These are phyloP conservation scores for Spisula solida DNA, from an alignment of 2,888 invertebrate species.

Conservation along the genomic window DNA sequence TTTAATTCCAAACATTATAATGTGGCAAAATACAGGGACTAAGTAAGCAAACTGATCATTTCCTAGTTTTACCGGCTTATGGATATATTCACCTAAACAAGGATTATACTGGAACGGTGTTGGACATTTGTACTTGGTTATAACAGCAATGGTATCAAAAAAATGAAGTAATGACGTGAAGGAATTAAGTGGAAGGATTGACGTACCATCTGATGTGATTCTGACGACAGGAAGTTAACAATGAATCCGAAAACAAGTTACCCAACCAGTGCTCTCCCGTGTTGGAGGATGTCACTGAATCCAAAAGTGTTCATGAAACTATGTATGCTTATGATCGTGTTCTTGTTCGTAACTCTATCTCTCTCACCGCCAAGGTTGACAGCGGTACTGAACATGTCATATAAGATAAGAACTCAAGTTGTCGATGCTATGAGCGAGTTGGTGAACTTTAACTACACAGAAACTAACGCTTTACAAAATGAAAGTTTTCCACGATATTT, in stretches of 20 bases:
- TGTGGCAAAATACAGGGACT: too few relatives aligned
- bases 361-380: background rate
- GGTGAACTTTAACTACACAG: background rate
- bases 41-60: too few relatives aligned
- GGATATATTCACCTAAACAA: too few relatives aligned
- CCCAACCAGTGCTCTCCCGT: background rate
- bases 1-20: too few relatives aligned
- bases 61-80: too few relatives aligned
- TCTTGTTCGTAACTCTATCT: background rate
- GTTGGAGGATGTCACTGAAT: background rate
- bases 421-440: background rate
- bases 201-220: too few relatives aligned
- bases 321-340: background rate
- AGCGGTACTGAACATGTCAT: background rate
- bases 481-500: background rate
- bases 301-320: background rate
- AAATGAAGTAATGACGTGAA: too few relatives aligned
- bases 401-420: slow-evolving; percentile 22
- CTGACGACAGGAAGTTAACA: background rate
- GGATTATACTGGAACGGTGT: too few relatives aligned
- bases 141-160: too few relatives aligned
- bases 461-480: background rate
- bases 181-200: too few relatives aligned
- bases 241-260: background rate
- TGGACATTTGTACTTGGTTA: too few relatives aligned